Evolutionary conservation across 1,140 invertebrate species (phyloP).

Genomic region (Adelges cooleyi): DNA sequence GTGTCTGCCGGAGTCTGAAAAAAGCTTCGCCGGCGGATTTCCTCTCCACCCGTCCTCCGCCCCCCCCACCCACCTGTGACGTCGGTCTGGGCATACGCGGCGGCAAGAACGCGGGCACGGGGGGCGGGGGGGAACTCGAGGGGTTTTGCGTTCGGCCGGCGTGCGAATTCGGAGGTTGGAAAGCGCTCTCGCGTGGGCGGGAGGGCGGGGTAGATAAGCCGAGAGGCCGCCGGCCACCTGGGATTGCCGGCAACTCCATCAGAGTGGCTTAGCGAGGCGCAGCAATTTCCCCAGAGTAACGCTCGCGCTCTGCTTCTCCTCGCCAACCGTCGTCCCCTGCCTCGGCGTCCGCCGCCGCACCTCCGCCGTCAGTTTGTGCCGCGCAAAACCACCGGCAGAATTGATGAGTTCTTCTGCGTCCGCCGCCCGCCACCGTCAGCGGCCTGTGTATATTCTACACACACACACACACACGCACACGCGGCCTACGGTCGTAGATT

Average conservation of each 20-base stretch:
- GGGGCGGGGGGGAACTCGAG: background rate
- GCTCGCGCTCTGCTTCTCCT: background rate
- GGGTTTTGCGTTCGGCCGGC: background rate
- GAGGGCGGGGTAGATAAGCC: conserved; percentile 13
- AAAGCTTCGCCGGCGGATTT: background rate
- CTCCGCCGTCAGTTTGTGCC: background rate
- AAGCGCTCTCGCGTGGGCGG: background rate
- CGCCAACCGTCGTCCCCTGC: background rate
- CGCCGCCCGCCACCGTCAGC: too few relatives aligned
- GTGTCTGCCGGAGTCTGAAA: too few relatives aligned
- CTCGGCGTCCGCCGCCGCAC: background rate
- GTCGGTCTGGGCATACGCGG: background rate
- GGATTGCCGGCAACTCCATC: conserved; percentile 26
- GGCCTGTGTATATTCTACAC: too few relatives aligned
- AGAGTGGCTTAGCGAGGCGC: conserved; percentile 28
- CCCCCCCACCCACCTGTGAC: too few relatives aligned
- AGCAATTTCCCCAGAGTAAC: conserved; percentile 28
- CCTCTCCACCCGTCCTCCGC: background rate
- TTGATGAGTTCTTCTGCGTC: conserved; percentile 8
- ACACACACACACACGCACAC: too few relatives aligned
- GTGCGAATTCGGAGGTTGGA: background rate
- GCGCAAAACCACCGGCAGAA: conserved; percentile 8
- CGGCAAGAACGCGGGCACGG: background rate
- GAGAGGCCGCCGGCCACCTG: conserved; percentile 26
- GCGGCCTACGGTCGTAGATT: too few relatives aligned